Evolutionary conservation across 2,113 vertebrate species (phyloP).

Genomic region (Deroptyus accipitrinus): DNA sequence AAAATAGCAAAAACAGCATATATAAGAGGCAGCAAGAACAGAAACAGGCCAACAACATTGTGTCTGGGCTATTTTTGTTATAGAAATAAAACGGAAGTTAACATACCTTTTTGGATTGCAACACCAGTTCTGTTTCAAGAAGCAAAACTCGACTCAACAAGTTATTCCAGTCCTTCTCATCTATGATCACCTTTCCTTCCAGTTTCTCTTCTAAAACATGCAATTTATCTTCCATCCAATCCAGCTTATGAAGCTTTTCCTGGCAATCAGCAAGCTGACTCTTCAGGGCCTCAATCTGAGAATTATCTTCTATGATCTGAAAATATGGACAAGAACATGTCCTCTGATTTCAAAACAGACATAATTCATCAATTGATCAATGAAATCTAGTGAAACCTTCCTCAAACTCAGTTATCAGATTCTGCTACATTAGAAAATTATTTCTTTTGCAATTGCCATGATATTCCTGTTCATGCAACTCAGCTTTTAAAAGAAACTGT

Average conservation of each 20-base stretch:
- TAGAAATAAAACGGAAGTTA: not conserved
- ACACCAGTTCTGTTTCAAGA: constrained; percentile 85
- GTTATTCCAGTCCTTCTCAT: constrained; percentile 85
- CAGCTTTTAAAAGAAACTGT: not conserved
- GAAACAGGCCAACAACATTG: not conserved
- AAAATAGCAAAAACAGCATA: not conserved
- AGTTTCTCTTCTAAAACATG: constrained; percentile 76
- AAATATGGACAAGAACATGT: not conserved
- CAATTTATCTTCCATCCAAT: constrained; percentile 76
- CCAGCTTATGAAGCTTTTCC: constrained; percentile 73
- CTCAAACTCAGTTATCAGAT: not conserved
- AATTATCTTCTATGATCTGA: constrained; percentile 63
- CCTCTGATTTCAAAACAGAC: not conserved
- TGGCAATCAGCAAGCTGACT: constrained; percentile 76
- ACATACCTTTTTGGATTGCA: constrained; percentile 76
- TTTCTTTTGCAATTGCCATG: not conserved
- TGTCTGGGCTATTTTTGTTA: not conserved
- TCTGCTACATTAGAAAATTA: not conserved
- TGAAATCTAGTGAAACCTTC: not conserved
- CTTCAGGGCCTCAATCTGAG: constrained; percentile 74
- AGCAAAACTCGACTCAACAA: constrained; percentile 85
- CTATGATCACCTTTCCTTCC: constrained; percentile 80
- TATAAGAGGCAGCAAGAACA: not conserved
- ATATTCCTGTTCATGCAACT: not conserved
- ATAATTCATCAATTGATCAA: not conserved